Base-by-base conservation (phyloP, 1,140 invertebrate species). In the Lysiphlebus fabarum region DNA sequence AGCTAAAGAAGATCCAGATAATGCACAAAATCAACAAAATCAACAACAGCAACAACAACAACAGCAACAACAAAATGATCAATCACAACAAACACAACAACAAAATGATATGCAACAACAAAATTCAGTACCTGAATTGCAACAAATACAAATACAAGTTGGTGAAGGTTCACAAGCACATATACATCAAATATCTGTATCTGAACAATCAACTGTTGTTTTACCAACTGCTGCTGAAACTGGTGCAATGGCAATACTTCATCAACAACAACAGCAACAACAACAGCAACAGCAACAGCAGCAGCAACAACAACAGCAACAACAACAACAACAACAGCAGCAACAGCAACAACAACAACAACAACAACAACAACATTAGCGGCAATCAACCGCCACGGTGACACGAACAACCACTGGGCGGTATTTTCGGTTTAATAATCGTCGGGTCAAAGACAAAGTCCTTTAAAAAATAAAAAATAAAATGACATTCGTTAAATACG, bases 1-100 rank as follows among this genome's bases (percentile, higher is more conserved):
- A 33, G 82, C 86, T 4, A 87, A 87, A 61, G 87, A 88, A 69
- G 85, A 87, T 69, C 81, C 81, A 6, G 65, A 75, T 4, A 73
- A 73, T 62, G 68, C 63, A 58, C 79, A 71, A 5, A 65, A 63
- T 36, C 51, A 68, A 1, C 56, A 82, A 71, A 70, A 58, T 61
- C 56, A 70, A 59, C 71, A 73, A 66, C 67, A 72, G 36, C 70
- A 63, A 38, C 70, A 64, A 61, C 69, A 43, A 10, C 66, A 66
- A 17, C 73, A 77, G 62, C 63, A 79, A 70, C 61, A 26, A 4
- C 64, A 66, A 67, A 62, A 58, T 37, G 68, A 56, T 43, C 63
- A 66, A 43, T 65, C 42, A 50, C 67, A 45, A 67, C 67, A 45
- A 67, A 67, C 6, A 38, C 57, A 40, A 37, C 56, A 62, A 40